Conservation (phyloP, 2,113 vertebrate species). For the Zosterops hypoxanthus region DNA sequence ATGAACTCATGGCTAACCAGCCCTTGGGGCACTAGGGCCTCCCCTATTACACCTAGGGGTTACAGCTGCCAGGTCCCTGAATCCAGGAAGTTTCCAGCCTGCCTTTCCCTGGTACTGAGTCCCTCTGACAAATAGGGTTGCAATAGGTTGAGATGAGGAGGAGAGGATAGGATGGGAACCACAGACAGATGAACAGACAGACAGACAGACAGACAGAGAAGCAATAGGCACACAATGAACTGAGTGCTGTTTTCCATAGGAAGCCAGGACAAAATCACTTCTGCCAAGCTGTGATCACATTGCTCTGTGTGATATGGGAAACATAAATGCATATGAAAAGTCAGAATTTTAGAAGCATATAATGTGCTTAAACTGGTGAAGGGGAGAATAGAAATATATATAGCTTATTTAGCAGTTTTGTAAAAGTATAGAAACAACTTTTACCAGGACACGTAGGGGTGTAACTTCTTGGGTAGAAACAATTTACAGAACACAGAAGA, state of each 20-base stretch:
- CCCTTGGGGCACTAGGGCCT: neutral
- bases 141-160: neutral
- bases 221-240: neutral
- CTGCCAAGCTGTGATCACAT: neutral
- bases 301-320: neutral
- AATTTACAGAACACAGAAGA: neutral
- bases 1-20: accelerated
- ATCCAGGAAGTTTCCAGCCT: neutral
- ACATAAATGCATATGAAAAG: neutral
- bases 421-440: neutral
- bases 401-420: neutral
- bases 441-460: neutral
- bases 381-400: neutral
- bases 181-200: neutral
- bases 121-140: neutral
- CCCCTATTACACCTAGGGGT: accelerated
- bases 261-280: neutral
- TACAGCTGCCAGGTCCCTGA: neutral
- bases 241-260: neutral
- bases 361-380: neutral
- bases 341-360: neutral
- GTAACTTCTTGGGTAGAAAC: neutral
- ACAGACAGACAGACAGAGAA: neutral
- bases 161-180: neutral
- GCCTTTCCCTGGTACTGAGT: accelerated